Percentiles rank a stretch among this genome's conserved stretches.
phyloP scores from a whole-genome alignment of 1,140 invertebrate genomes.

The Lasaia peninsularis region DNA sequence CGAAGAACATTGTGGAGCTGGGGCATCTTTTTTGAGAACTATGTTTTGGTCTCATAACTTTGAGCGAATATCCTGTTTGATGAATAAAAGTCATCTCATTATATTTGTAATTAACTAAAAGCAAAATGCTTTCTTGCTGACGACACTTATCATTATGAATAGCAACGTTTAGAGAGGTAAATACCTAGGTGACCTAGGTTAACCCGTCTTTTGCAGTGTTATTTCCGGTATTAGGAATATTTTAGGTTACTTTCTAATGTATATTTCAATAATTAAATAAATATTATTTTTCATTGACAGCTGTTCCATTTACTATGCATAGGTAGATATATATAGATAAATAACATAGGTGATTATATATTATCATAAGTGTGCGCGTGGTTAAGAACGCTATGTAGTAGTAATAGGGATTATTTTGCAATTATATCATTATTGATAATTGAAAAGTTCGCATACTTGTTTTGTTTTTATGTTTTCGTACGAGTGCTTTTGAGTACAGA shows the following conservation, averaged over 20 bases:
- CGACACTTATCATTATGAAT: conserved; percentile 38
- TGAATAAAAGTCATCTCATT: not conserved
- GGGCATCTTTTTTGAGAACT: conserved; percentile 51
- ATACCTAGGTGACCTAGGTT: conserved; percentile 68
- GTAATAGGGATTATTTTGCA: conserved; percentile 13
- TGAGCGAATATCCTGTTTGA: conserved; percentile 28
- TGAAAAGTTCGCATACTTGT: not conserved
- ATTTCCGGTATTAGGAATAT: conserved; percentile 45
- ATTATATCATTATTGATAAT: conserved; percentile 9
- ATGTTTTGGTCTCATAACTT: conserved; percentile 54
- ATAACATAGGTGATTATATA: conserved; percentile 1
- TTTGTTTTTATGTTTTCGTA: not conserved
- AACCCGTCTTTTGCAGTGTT: conserved; percentile 51
- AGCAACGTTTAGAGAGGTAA: conserved; percentile 57
- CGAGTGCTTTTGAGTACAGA: not conserved
- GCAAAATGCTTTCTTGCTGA: conserved; percentile 36
- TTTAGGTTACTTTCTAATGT: conserved; percentile 61
- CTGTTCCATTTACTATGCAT: conserved; percentile 44
- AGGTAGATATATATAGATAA: not conserved
- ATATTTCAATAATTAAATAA: conserved; percentile 35
- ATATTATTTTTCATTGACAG: conserved; percentile 41
- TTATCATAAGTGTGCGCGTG: conserved; percentile 3
- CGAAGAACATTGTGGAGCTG: conserved; percentile 66
- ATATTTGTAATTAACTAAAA: not conserved
- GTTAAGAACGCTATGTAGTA: conserved; percentile 3